Evolutionary conservation across 2,888 invertebrate species (phyloP), one percentile per base, ranked within the genome.

Genomic region (Glyphotaelius pellucidus): DNA sequence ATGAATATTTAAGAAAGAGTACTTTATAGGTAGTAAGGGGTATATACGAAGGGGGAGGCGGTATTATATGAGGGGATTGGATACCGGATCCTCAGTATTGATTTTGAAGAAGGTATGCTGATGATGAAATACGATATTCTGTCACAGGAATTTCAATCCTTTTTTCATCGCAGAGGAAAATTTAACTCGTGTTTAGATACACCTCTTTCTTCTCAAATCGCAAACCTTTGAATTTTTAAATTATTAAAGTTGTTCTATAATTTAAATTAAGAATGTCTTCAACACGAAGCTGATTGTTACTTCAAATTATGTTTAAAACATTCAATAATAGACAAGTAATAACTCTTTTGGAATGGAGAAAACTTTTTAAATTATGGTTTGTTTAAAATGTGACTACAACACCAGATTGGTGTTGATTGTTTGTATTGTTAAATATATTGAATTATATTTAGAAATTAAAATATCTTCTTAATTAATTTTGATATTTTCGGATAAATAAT

Each of bases 1-100:
- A 93, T 93, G 93, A 93, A 93, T 93, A 93, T 93, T 93, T 93
- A 93, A 93, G 93, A 93, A 93, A 93, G 92, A 93, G 90, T 92
- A 90, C 92, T 89, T 67, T 92, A 90, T 91, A 91, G 91, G 90
- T 90, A 35, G 88, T 81, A 47, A 86, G 31, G 87, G 38, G 85
- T 91, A 87, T 47, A 52, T 67, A 91, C 91, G 32, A 85, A 90
- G 86, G 52, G 92, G 92, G 90, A 47, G 87, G 91, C 86, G 32
- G 87, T 67, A 89, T 91, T 91, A 91, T 91, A 89, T 90, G 90
- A 80, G 90, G 80, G 91, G 91, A 88, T 80, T 80, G 89, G 91
- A 85, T 91, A 90, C 92, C 92, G 89, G 88, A 92, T 92, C 92
- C 88, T 90, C 83, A 79, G 93, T 93, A 93, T 93, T 93, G 93